Evolutionary conservation across 35 echinoderm and acorn worm genomes (phyloP).

Genomic region (Heliocidaris erythrogramma): DNA sequence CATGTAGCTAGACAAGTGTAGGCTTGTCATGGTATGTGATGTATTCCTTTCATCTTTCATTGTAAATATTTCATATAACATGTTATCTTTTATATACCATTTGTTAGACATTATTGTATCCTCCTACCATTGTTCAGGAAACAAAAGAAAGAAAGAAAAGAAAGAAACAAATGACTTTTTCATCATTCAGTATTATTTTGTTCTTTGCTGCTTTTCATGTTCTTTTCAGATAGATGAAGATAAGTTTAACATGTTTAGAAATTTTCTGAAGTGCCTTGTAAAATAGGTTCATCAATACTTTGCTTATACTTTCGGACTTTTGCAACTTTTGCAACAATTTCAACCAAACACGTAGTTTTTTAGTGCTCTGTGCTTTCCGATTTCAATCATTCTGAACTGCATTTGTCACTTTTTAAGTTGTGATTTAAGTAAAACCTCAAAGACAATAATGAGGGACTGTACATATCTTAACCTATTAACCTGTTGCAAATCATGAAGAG

Average conservation of each 20-base stretch:
- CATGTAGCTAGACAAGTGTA: background rate
- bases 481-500: too few species aligned
- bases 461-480: too few species aligned
- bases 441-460: too few species aligned
- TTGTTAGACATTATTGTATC: background rate
- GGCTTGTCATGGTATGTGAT: too few species aligned
- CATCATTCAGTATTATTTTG: background rate
- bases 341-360: background rate
- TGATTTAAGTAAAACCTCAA: too few species aligned
- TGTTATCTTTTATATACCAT: background rate
- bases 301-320: background rate
- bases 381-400: too few species aligned
- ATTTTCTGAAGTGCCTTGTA: background rate
- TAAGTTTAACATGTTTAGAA: background rate
- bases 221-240: background rate
- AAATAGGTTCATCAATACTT: background rate
- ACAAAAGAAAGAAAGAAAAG: too few species aligned
- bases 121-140: background rate
- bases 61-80: background rate
- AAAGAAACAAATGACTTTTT: background rate
- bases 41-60: background rate
- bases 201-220: background rate
- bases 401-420: too few species aligned
- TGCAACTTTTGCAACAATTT: background rate
- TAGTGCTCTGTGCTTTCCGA: background rate